Percentiles rank a stretch among this genome's conserved stretches.
phyloP scores from a whole-genome alignment of 2,797 vertebrate species.

The Benthosema pterotum region DNA sequence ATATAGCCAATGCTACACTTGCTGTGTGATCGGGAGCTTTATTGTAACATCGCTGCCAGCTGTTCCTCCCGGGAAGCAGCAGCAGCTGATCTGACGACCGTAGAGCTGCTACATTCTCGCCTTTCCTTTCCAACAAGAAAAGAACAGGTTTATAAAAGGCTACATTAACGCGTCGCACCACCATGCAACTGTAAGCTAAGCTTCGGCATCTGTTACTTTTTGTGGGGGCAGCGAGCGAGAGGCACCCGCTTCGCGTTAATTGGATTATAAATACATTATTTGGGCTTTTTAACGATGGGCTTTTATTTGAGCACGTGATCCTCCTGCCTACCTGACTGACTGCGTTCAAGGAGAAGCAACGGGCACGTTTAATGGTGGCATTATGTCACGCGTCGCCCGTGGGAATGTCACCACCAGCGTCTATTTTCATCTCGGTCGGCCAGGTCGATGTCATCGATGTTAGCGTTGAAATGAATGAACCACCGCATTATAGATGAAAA shows the following conservation, averaged over 20 bases:
- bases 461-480: slow-evolving; percentile 34
- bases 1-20: background rate
- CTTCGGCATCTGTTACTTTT: background rate
- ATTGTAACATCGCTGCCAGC: slow-evolving; percentile 57
- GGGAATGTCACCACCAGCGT: slow-evolving; percentile 51
- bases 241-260: too few species aligned
- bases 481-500: slow-evolving; percentile 22
- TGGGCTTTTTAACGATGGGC: slow-evolving; percentile 14
- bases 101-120: slow-evolving; percentile 28
- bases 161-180: too few species aligned
- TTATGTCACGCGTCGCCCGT: slow-evolving; percentile 52
- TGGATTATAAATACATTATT: too few species aligned
- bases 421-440: slow-evolving; percentile 32
- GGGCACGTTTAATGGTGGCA: slow-evolving; percentile 45
- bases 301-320: slow-evolving; percentile 19
- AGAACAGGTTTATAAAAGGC: too few species aligned
- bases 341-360: slow-evolving; percentile 63
- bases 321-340: too few species aligned
- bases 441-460: slow-evolving; percentile 46
- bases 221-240: background rate
- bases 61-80: slow-evolving; percentile 52
- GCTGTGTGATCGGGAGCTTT: slow-evolving; percentile 45
- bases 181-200: too few species aligned
- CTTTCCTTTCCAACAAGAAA: too few species aligned
- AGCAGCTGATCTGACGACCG: slow-evolving; percentile 51